phyloP scores from a whole-genome alignment of 1,140 invertebrate species.

The Diploscapter pachys region DNA sequence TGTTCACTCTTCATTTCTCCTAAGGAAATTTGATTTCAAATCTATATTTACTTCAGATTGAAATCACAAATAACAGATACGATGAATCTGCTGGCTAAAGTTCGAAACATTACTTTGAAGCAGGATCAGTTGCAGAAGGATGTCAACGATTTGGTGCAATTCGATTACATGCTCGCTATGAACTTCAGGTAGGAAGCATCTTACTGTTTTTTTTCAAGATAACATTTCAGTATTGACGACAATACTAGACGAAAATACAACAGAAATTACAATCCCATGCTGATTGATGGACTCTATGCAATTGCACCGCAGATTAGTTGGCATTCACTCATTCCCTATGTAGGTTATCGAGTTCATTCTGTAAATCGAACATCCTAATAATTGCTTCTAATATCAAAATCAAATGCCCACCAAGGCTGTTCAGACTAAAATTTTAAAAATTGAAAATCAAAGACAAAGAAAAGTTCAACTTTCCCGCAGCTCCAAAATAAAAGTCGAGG shows the following conservation, averaged over 20 bases:
- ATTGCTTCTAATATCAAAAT: too few species aligned
- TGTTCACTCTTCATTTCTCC: too few species aligned
- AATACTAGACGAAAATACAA: slow-evolving; percentile 37
- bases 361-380: too few species aligned
- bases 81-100: slow-evolving; percentile 24
- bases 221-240: slow-evolving; percentile 35
- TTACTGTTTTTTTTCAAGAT: not conserved
- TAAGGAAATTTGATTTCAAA: not conserved
- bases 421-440: too few species aligned
- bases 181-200: slow-evolving; percentile 19
- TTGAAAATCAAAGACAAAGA: too few species aligned
- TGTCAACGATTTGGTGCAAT: slow-evolving; percentile 37
- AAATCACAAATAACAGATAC: slow-evolving; percentile 5
- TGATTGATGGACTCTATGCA: slow-evolving; percentile 10
- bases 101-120: slow-evolving; percentile 11
- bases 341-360: too few species aligned
- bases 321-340: too few species aligned
- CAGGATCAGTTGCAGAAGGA: slow-evolving; percentile 25
- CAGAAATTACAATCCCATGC: slow-evolving; percentile 42
- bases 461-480: too few species aligned
- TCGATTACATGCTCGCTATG: slow-evolving; percentile 41
- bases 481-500: too few species aligned
- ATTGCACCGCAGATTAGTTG: slow-evolving; percentile 18
- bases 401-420: too few species aligned
- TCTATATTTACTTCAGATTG: slow-evolving; percentile 2